Percentiles rank a stretch among this genome's conserved stretches.
Evolutionary conservation across 2,888 invertebrate genomes (phyloP).

Genomic region (Fissipunctia ypsillon): DNA sequence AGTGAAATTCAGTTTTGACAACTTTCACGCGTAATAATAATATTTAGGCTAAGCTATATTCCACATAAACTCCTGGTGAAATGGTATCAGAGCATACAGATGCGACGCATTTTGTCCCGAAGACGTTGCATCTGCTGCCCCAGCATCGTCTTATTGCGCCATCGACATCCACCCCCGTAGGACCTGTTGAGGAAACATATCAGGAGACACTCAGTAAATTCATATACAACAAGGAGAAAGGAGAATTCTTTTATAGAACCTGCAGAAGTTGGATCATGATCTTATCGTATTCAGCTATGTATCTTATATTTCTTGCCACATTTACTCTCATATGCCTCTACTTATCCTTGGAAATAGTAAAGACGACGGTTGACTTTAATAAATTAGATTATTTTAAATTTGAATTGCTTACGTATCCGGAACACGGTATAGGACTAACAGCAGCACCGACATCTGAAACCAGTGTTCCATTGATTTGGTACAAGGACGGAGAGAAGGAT

Average conservation of each 20-base stretch:
- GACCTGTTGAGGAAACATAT: conserved; percentile 38
- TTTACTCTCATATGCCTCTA: conserved; percentile 79
- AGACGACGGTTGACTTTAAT: conserved; percentile 65
- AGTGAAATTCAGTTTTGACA: conserved; percentile 49
- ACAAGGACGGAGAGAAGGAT: conserved; percentile 71
- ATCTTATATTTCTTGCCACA: conserved; percentile 79
- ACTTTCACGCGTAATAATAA: conserved; percentile 12
- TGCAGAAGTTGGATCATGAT: conserved; percentile 80
- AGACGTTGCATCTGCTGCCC: background rate
- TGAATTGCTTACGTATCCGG: conserved; percentile 71
- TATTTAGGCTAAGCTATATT: conserved; percentile 31
- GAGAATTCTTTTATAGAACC: conserved; percentile 76
- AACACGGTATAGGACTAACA: conserved; percentile 80
- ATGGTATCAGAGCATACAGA: conserved; percentile 13
- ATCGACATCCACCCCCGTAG: conserved; percentile 18
- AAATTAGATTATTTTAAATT: conserved; percentile 59
- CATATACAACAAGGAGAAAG: conserved; percentile 75
- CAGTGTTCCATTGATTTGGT: conserved; percentile 80
- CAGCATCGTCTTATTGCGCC: background rate
- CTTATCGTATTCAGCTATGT: conserved; percentile 77
- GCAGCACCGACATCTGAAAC: conserved; percentile 79
- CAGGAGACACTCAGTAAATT: conserved; percentile 40
- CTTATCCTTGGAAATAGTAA: conserved; percentile 73
- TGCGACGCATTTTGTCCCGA: background rate
- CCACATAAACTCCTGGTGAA: conserved; percentile 9